These are phyloP conservation scores for Glareola pratincola DNA, from an alignment of 2,113 vertebrate species.

Conservation along the genomic window DNA sequence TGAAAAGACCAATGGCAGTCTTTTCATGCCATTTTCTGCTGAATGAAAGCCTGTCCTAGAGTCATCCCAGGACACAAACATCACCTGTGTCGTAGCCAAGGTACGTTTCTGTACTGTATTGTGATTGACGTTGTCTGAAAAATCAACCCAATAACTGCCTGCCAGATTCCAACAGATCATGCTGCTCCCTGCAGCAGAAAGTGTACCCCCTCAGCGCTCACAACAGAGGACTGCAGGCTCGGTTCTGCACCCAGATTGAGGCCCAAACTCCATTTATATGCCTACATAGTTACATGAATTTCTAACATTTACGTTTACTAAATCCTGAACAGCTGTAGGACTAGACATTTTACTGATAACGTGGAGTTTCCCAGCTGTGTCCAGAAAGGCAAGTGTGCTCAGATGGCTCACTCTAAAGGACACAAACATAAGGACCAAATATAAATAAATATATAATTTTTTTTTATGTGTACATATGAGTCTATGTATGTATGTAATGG, in stretches of 20 bases:
- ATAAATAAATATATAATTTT: too few relatives aligned
- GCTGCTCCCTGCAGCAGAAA: not conserved
- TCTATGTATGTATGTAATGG: not conserved
- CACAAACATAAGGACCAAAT: not conserved
- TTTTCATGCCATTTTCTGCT: not conserved
- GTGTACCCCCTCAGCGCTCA: accelerated
- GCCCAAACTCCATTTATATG: not conserved
- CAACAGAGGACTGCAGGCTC: not conserved
- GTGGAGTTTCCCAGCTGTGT: not conserved
- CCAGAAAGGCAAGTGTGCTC: not conserved
- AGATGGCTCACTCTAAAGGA: not conserved
- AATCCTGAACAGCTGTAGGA: not conserved
- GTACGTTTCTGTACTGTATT: not conserved
- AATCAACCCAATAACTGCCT: not conserved
- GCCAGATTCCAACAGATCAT: not conserved
- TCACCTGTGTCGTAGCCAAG: not conserved
- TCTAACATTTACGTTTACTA: not conserved
- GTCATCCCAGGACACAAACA: not conserved
- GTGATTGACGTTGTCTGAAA: not conserved
- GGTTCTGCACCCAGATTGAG: not conserved
- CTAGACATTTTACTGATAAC: not conserved
- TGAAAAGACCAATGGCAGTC: not conserved
- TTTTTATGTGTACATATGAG: too few relatives aligned
- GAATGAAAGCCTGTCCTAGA: not conserved
- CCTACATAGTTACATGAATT: not conserved